phyloP scores from a whole-genome alignment of 2,797 vertebrate genomes.

The Fringilla coelebs region DNA sequence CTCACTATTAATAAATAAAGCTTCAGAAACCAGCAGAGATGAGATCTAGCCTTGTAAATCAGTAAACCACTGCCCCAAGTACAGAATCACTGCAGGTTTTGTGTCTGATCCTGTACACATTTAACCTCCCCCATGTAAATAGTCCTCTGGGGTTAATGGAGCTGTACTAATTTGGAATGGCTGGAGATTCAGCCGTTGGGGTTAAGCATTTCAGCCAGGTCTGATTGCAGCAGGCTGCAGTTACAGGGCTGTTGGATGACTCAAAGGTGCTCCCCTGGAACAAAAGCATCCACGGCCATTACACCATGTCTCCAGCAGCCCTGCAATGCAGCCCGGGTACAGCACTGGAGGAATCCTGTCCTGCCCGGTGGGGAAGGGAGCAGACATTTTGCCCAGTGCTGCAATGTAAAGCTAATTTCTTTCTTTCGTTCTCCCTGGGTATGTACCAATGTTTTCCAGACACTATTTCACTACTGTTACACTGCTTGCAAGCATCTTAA shows the following conservation, averaged over 20 bases:
- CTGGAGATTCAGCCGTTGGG: not conserved
- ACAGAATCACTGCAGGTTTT: not conserved
- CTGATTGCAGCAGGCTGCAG: not conserved
- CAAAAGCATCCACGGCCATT: not conserved
- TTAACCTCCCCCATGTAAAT: not conserved
- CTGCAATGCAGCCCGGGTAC: not conserved
- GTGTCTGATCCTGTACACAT: not conserved
- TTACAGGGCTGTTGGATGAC: not conserved
- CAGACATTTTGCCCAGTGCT: not conserved
- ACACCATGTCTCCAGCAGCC: rapidly evolving
- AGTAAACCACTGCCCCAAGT: not conserved
- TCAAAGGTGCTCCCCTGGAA: not conserved
- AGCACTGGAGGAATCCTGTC: not conserved
- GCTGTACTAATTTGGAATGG: constrained; percentile 29
- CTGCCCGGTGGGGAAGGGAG: not conserved
- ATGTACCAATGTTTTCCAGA: not conserved
- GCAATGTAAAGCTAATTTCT: not conserved
- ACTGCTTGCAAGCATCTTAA: constrained; percentile 11
- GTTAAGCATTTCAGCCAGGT: not conserved
- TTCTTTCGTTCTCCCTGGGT: not conserved
- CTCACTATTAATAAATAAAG: not conserved
- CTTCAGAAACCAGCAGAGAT: not conserved
- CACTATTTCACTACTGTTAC: not conserved
- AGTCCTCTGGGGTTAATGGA: constrained; percentile 18
- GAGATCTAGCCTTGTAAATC: not conserved